These are phyloP conservation scores for Antigone vipio DNA, from an alignment of 2,113 vertebrate genomes.

Conservation along the genomic window DNA sequence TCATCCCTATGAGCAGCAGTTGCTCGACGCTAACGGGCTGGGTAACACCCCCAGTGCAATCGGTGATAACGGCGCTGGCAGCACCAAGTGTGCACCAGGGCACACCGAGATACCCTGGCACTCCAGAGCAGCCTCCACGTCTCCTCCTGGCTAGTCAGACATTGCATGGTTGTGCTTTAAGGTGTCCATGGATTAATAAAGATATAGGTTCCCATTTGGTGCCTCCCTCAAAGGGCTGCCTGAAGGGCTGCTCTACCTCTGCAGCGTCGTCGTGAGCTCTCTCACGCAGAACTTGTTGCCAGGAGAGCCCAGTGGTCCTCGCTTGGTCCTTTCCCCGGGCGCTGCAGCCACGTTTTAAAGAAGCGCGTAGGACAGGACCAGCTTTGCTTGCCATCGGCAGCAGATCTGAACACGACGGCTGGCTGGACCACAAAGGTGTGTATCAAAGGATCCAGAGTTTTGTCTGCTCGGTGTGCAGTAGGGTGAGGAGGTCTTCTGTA, in stretches of 20 bases:
- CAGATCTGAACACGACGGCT: fast-evolving
- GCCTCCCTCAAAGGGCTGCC: fast-evolving
- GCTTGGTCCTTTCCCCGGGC: neutral
- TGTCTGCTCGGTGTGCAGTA: neutral
- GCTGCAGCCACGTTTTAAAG: neutral
- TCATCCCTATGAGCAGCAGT: neutral
- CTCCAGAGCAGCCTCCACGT: neutral
- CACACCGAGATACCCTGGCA: neutral
- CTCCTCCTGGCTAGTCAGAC: neutral
- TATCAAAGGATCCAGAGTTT: neutral
- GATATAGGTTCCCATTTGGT: fast-evolving
- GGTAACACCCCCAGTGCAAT: neutral
- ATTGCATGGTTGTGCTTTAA: neutral
- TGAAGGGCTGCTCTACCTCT: neutral
- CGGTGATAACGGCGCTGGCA: fast-evolving
- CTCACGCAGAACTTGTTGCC: neutral
- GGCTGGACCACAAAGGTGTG: neutral
- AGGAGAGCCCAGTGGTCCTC: neutral
- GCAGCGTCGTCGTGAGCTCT: fast-evolving
- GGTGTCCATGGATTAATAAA: neutral
- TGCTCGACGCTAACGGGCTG: neutral
- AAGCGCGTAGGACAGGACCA: fast-evolving
- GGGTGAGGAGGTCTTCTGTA: neutral
- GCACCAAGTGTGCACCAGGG: neutral
- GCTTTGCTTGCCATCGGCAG: neutral